These are phyloP conservation scores for Sebastes steindachneri DNA, from an alignment of 2,797 vertebrate species.

Conservation along the genomic window DNA sequence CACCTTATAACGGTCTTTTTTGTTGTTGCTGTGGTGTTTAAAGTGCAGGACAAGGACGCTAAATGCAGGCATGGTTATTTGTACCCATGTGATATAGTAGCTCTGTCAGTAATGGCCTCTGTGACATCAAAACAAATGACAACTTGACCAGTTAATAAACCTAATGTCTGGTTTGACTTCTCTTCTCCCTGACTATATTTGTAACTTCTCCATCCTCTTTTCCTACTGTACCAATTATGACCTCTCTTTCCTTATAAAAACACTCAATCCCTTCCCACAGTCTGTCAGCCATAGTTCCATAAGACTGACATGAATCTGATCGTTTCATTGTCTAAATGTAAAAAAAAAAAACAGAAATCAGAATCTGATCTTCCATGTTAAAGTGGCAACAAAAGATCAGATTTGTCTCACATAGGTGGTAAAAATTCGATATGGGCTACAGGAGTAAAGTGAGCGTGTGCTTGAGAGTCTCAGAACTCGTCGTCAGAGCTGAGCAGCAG, in stretches of 20 bases:
- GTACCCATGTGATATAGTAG: conserved; percentile 5
- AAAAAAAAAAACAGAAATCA: neutral
- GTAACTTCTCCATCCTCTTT: neutral
- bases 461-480: conserved; percentile 87
- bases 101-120: conserved; percentile 34
- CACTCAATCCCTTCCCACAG: neutral
- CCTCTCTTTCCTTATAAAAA: neutral
- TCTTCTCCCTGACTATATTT: conserved; percentile 2
- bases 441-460: neutral
- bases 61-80: conserved; percentile 35
- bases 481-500: conserved; percentile 97
- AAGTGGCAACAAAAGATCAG: conserved; percentile 21
- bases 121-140: conserved; percentile 24
- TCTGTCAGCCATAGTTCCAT: neutral
- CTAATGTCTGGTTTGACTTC: neutral
- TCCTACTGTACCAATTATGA: neutral
- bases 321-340: conserved; percentile 21
- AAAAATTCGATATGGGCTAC: conserved; percentile 4
- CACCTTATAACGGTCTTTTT: neutral
- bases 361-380: conserved; percentile 20
- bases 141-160: conserved; percentile 8
- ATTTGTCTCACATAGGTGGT: conserved; percentile 27
- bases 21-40: conserved; percentile 27
- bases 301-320: conserved; percentile 14
- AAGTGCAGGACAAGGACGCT: conserved; percentile 45